Evolutionary conservation across 2,113 vertebrate genomes (phyloP).

Genomic region (Hemichromis elongatus): DNA sequence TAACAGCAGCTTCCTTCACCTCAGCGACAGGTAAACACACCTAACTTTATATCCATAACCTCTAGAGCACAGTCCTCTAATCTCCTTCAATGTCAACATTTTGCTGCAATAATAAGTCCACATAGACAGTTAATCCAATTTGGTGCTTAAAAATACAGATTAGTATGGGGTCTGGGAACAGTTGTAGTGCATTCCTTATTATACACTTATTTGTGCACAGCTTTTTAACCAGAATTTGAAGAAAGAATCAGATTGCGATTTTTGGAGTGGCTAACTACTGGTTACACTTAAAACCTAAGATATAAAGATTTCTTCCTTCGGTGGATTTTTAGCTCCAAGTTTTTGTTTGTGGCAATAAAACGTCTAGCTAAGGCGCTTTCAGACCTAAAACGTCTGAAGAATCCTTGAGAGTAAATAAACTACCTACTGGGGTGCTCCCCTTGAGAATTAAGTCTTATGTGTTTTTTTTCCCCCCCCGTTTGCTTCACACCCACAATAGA

Average conservation of each 20-base stretch:
- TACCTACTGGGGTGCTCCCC: fast-evolving
- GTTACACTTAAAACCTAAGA: not conserved
- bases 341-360: not conserved
- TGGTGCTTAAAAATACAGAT: not conserved
- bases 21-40: slow-evolving; percentile 89
- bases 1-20: slow-evolving; percentile 96
- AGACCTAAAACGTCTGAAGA: not conserved
- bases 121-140: too few relatives aligned
- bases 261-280: not conserved
- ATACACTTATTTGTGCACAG: not conserved
- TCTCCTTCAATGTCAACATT: not conserved
- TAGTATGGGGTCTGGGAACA: not conserved
- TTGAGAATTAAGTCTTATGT: not conserved
- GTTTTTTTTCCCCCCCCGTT: fast-evolving
- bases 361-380: not conserved
- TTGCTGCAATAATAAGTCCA: not conserved
- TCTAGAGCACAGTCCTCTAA: not conserved
- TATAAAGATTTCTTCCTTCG: not conserved
- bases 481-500: not conserved
- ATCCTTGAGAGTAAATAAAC: not conserved
- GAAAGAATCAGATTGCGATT: not conserved
- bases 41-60: not conserved
- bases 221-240: not conserved
- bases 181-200: not conserved
- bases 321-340: not conserved